Base-by-base conservation (phyloP, 1,140 invertebrate genomes). In the Sinonovacula constricta region DNA sequence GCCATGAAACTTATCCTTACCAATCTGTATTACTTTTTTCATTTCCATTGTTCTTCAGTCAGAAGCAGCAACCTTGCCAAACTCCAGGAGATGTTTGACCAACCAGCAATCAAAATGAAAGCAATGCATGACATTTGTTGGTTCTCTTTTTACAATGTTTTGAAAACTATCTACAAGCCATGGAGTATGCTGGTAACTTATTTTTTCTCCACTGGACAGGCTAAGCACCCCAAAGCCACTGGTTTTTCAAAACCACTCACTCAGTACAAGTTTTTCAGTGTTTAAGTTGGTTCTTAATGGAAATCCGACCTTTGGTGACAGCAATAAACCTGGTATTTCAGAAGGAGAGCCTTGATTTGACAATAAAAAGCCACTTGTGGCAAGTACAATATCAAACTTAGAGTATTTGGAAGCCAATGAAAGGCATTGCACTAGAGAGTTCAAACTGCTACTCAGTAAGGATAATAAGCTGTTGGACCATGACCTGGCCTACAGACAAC, bases 151-250 rank as follows among this genome's bases (percentile, higher is more conserved):
- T 76, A 56, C 34, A 59, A 76, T 33, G 71, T 57, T 22, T 34
- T 75, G 59, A 62, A 80, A 69, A 51, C 63, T 49, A 34, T 82
- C 33, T 70, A 54, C 15, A 30, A 67, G 54, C 15, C 34, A 51
- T 30, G 71, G 69, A 76, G 24, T 82, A 15, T 66, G 51, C 45
- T 72, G 1, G 62, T 72, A 24, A 72, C 34, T 30, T 72, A 72
- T 14, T 74, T 82, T 31, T 33, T 76, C 14, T 10, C n/a, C 10
- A 26, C 66, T 26, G 79, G 36, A 26, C 24, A 26, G n/a, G 54
- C 72, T 28, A 57, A 57, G 31, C 53, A 75, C 33, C 15, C 51
- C 14, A 63, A 60, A 53, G 76, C 76, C 18, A 49, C n/a, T 31
- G 81, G n/a, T n/a, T n/a, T 82, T n/a, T 28, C 49, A 0, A 71